Evolutionary conservation across 1,140 invertebrate species (phyloP), one percentile per base, ranked within the genome.

Genomic region (Rhagoletis zephyria): DNA sequence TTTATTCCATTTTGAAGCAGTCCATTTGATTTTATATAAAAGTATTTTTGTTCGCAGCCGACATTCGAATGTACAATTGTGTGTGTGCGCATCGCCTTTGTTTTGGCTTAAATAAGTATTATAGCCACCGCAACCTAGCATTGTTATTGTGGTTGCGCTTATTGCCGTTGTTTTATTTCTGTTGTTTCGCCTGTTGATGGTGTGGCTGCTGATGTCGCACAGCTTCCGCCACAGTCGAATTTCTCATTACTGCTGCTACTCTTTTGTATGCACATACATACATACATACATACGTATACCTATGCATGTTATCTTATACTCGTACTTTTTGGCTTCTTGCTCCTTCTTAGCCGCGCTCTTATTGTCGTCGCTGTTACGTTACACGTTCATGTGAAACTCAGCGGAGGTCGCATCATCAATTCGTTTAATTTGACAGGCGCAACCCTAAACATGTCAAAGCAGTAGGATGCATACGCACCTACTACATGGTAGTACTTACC

Each of bases 361-460:
- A 51, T 42, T 59, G 59, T 85, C 81, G n/a, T 42, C n/a, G 51
- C 40, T 45, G 74, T 81, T 30, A n/a, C n/a, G n/a, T 30, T n/a
- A 14, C 14, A 60, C 40, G 70, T 74, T 60, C 91, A 91, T 93
- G 91, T 91, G 92, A 93, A 93, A 91, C 92, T 90, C 91, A 90
- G 92, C 93, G 92, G 92, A 91, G 93, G 92, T 93, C 90, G 92
- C 92, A 93, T 93, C 92, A 93, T 93, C 92, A 93, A 93, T 93
- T 93, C 91, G 91, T 92, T 93, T 93, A 93, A 93, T 93, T 93
- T 93, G 92, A 93, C 92, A 93, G 91, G 92, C 92, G 90, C 92
- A 93, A 92, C 91, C 91, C 92, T 92, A 93, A 93, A 93, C 91
- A 93, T 93, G 91, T 93, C 92, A 93, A 93, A 93, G 93, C 92